Base-by-base conservation (phyloP, 2,888 invertebrate genomes). In the Eupithecia dodoneata region DNA sequence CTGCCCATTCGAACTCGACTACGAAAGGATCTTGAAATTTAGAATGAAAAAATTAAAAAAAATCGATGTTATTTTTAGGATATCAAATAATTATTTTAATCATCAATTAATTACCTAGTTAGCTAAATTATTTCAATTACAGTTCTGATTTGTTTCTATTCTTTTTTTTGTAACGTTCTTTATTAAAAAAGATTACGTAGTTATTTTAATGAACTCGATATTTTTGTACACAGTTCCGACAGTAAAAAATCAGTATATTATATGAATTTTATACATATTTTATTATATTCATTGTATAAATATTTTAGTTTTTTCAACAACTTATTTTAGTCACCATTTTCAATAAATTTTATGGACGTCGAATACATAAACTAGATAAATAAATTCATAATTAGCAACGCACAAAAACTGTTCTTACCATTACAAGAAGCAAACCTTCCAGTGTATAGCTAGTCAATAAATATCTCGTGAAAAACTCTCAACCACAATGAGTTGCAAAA, bases 401-500 rank as follows among this genome's bases (percentile, higher is more conserved):
- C 52, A 59, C 18, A 18, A 59, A 59, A 59, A 59, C 3, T 18
- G 0, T 12, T 18, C 1, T 63, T 59, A 59, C 9, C 9, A 4
- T 9, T 55, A 55, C 2, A 59, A 3, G 7, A 59, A 18, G 5
- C n/a, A 59, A 63, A 3, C 30, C 30, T 63, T 59, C 18, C 63
- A 30, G 12, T 10, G 30, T 12, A 30, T 3, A 18, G 10, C 30
- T 18, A 30, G 4, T 63, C 63, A 30, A 63, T 12, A 63, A 63
- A 63, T 63, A 63, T 63, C 63, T 63, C 1, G 4, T 63, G 30
- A 63, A 63, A 18, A 63, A 63, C 63, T 63, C 63, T 4, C 30
- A 10, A 63, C 18, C 30, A 63, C 63, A 63, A 63, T 63, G 63
- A 63, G 63, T 63, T 63, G 63, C 63, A 42, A 42, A 66, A 66